Percentiles rank a stretch among this genome's conserved stretches.
Conservation (phyloP, 2,888 invertebrate species). For the Euzophera pinguis region DNA sequence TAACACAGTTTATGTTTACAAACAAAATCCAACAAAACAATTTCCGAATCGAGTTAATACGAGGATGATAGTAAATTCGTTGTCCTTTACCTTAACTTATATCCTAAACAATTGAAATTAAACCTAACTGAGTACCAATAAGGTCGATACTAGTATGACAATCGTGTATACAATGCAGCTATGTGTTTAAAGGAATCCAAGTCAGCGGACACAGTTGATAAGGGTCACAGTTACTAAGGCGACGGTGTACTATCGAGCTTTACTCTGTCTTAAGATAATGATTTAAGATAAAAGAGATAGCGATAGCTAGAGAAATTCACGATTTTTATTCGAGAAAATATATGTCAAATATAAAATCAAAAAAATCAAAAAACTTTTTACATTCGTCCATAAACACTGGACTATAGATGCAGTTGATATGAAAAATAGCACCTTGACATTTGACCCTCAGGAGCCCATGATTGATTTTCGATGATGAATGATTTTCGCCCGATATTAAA, state of each 20-base stretch:
- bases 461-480: too few species aligned
- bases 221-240: constrained; percentile 69
- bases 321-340: too few species aligned
- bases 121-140: constrained; percentile 17
- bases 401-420: too few species aligned
- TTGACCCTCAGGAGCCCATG: too few species aligned
- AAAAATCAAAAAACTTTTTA: too few species aligned
- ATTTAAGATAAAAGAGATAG: constrained; percentile 31
- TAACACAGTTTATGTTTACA: too few species aligned
- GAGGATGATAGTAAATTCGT: constrained; percentile 54
- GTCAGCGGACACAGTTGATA: constrained; percentile 66
- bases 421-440: too few species aligned
- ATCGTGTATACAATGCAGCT: constrained; percentile 39
- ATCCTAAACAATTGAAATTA: constrained; percentile 18
- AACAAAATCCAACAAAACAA: constrained; percentile 44
- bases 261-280: constrained; percentile 45
- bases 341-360: too few species aligned
- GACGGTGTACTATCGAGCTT: constrained; percentile 58
- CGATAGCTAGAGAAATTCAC: too few species aligned
- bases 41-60: constrained; percentile 60
- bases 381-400: too few species aligned
- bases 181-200: constrained; percentile 58
- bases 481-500: too few species aligned
- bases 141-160: constrained; percentile 27
- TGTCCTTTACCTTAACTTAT: constrained; percentile 26